Conservation (phyloP, 2,888 invertebrate species). For the Sthenelais limicola region DNA sequence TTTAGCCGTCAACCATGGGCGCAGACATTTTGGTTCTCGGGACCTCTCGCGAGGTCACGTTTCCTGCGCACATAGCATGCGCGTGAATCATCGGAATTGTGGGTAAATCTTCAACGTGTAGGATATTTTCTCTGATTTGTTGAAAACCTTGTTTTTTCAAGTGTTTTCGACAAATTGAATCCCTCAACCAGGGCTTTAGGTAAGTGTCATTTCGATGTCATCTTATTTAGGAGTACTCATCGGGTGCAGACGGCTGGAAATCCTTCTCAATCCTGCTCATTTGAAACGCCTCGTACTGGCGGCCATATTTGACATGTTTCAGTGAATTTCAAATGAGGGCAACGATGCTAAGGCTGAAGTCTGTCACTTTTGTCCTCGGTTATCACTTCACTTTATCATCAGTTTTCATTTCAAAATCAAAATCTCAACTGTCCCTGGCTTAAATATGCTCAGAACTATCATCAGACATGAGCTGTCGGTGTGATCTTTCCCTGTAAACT, state of each 20-base stretch:
- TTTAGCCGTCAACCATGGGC: background rate
- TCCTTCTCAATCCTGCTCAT: constrained; percentile 27
- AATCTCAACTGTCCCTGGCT: too few species aligned
- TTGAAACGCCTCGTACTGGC: constrained; percentile 41
- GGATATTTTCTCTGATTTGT: constrained; percentile 35
- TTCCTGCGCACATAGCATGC: constrained; percentile 40
- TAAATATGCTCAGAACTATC: too few species aligned
- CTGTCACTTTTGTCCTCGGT: too few species aligned
- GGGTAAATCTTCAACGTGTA: constrained; percentile 44
- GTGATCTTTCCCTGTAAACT: too few species aligned
- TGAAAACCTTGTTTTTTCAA: constrained; percentile 36
- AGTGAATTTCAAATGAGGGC: constrained; percentile 45
- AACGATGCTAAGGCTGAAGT: background rate
- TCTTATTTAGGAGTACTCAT: background rate
- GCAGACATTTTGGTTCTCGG: constrained; percentile 32
- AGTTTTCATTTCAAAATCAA: too few species aligned
- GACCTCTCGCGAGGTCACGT: background rate
- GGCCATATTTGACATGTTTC: constrained; percentile 46
- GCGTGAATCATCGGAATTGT: constrained; percentile 44
- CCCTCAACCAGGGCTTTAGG: constrained; percentile 19
- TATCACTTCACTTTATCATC: too few species aligned
- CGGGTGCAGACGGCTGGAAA: background rate
- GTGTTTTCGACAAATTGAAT: constrained; percentile 31
- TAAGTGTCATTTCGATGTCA: background rate
- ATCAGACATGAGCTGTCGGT: too few species aligned